Evolutionary conservation across 2,888 invertebrate genomes (phyloP).

Genomic region (Pachliopta kotzebuea): DNA sequence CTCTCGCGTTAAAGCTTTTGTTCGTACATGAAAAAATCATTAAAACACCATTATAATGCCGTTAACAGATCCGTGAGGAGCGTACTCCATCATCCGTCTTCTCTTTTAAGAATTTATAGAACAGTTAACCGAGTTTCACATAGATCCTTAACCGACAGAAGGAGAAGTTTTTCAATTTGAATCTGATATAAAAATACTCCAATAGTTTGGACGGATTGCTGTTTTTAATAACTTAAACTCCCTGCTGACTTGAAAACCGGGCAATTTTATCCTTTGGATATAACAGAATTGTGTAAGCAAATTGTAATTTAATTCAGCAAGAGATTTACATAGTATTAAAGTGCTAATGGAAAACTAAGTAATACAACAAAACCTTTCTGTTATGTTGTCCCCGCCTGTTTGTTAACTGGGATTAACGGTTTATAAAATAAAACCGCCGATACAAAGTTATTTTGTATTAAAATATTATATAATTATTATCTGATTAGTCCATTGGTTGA

Average conservation of each 20-base stretch:
- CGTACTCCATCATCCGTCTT: too few relatives aligned
- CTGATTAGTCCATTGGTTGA: too few relatives aligned
- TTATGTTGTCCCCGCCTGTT: background rate
- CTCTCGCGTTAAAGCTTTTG: constrained; percentile 28
- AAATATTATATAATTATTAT: too few relatives aligned
- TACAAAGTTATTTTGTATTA: too few relatives aligned
- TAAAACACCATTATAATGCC: constrained; percentile 38
- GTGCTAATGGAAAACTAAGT: constrained; percentile 9
- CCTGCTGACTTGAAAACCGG: background rate
- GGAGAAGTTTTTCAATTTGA: too few relatives aligned
- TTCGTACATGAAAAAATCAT: constrained; percentile 32
- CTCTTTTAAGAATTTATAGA: too few relatives aligned
- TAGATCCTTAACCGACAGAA: too few relatives aligned
- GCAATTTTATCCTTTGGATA: background rate
- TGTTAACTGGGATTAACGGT: background rate
- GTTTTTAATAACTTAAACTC: background rate
- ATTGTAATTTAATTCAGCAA: constrained; percentile 5
- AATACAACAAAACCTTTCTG: background rate
- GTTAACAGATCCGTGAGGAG: constrained; percentile 32
- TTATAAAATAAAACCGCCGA: too few relatives aligned
- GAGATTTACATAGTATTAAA: constrained; percentile 2
- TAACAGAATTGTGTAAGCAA: constrained; percentile 1
- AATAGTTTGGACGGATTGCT: too few relatives aligned
- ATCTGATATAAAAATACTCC: too few relatives aligned
- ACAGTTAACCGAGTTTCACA: too few relatives aligned